Evolutionary conservation across 2,888 invertebrate species (phyloP).

Genomic region (Venusia cambrica): DNA sequence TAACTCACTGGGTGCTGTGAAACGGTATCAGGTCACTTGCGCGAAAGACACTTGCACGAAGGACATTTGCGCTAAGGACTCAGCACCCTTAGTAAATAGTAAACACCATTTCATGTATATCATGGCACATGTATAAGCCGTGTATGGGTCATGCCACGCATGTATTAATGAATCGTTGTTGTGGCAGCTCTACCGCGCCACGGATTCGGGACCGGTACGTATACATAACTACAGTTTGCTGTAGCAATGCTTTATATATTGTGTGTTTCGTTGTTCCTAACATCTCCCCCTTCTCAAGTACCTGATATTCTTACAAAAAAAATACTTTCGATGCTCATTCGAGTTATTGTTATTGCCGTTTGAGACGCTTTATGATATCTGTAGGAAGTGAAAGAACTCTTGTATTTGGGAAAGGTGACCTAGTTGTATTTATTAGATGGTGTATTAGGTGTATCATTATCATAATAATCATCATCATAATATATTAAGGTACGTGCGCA

Average conservation of each 20-base stretch:
- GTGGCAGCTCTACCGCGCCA: constrained; percentile 79
- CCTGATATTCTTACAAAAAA: too few species aligned
- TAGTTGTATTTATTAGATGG: constrained; percentile 7
- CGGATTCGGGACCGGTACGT: constrained; percentile 75
- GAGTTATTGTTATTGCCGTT: too few species aligned
- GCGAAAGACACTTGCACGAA: too few species aligned
- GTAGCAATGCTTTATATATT: constrained; percentile 26
- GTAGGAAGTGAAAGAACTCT: neutral
- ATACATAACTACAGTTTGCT: constrained; percentile 38
- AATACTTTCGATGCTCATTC: too few species aligned
- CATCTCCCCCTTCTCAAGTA: constrained; percentile 14
- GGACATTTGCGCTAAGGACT: too few species aligned
- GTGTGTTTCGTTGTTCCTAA: constrained; percentile 39
- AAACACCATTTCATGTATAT: constrained; percentile 11
- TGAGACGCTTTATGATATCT: too few species aligned
- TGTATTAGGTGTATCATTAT: constrained; percentile 9
- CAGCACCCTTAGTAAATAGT: neutral
- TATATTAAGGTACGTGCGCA: neutral
- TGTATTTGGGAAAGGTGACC: constrained; percentile 13
- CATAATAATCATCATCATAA: constrained; percentile 4
- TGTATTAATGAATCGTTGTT: constrained; percentile 73
- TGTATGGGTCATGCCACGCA: constrained; percentile 45
- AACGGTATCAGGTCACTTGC: too few species aligned
- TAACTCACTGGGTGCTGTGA: too few species aligned
- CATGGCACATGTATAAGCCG: constrained; percentile 29